Evolutionary conservation across 2,888 invertebrate genomes (phyloP).

Genomic region (Dorcus parallelipipedus): DNA sequence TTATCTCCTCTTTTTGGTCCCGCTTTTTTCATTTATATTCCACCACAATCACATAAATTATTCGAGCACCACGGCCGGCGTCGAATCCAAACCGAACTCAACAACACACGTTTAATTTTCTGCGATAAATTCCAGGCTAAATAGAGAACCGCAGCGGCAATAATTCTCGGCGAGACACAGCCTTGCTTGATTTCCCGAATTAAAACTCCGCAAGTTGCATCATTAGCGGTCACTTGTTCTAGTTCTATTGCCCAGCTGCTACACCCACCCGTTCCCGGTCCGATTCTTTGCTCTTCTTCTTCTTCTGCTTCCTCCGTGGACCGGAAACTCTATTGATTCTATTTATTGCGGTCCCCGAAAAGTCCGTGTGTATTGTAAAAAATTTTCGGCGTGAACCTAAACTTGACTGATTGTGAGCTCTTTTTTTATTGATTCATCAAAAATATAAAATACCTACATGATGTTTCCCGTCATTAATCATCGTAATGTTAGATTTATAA

Average conservation of each 20-base stretch:
- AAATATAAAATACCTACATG: no score
- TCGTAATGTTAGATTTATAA: no score
- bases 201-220: conserved; percentile 33
- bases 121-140: conserved; percentile 31
- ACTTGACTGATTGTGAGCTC: no score
- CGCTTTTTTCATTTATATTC: conserved; percentile 24
- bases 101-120: conserved; percentile 33
- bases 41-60: conserved; percentile 27
- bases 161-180: conserved; percentile 28
- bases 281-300: not conserved
- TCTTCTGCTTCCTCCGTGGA: no score
- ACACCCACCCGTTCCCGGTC: not conserved
- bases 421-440: no score
- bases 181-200: conserved; percentile 28
- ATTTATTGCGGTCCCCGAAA: no score
- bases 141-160: conserved; percentile 30
- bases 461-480: no score
- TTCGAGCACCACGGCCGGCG: conserved; percentile 16
- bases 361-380: no score
- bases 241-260: conserved; percentile 3
- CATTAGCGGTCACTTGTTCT: conserved; percentile 33
- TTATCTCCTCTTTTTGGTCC: not conserved
- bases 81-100: conserved; percentile 29
- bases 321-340: no score
- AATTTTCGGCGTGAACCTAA: no score